Conservation (phyloP, 2,888 invertebrate species). For the Lasioglossum zephyrum region DNA sequence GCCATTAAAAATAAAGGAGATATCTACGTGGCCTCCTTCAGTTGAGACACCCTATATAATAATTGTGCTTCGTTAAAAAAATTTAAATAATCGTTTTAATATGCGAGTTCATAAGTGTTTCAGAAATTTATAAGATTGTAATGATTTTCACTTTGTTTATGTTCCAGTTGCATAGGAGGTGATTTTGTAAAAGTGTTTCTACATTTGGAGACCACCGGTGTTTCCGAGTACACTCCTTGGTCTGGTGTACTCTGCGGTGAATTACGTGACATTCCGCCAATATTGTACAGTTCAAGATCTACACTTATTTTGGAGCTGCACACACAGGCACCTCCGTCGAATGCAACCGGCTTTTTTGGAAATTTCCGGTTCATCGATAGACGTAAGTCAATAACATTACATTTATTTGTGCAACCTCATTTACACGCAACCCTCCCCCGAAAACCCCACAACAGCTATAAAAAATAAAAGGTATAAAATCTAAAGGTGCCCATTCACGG, state of each 20-base stretch:
- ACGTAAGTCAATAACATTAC: slow-evolving; percentile 86
- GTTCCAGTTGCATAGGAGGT: slow-evolving; percentile 90
- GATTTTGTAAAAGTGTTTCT: slow-evolving; percentile 92
- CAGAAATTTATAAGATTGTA: background rate
- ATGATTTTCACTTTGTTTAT: slow-evolving; percentile 67
- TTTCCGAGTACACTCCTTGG: slow-evolving; percentile 92
- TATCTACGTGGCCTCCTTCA: too few species aligned
- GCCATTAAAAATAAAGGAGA: too few species aligned
- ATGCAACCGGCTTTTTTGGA: slow-evolving; percentile 90
- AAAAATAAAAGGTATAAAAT: background rate
- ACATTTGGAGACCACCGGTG: slow-evolving; percentile 89
- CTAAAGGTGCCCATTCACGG: too few species aligned
- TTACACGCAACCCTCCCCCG: too few species aligned
- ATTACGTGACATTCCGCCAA: slow-evolving; percentile 88
- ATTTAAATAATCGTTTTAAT: too few species aligned
- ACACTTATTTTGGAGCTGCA: slow-evolving; percentile 92
- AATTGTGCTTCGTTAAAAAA: too few species aligned
- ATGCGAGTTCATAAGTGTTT: background rate
- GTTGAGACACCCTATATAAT: too few species aligned
- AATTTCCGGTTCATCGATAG: slow-evolving; percentile 91
- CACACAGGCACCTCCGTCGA: slow-evolving; percentile 85
- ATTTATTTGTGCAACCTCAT: background rate
- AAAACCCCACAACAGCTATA: background rate
- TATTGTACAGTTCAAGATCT: slow-evolving; percentile 91
- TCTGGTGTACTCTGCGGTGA: slow-evolving; percentile 90